These are phyloP conservation scores for Bombus consobrinus DNA, from an alignment of 1,140 invertebrate species.

Conservation along the genomic window DNA sequence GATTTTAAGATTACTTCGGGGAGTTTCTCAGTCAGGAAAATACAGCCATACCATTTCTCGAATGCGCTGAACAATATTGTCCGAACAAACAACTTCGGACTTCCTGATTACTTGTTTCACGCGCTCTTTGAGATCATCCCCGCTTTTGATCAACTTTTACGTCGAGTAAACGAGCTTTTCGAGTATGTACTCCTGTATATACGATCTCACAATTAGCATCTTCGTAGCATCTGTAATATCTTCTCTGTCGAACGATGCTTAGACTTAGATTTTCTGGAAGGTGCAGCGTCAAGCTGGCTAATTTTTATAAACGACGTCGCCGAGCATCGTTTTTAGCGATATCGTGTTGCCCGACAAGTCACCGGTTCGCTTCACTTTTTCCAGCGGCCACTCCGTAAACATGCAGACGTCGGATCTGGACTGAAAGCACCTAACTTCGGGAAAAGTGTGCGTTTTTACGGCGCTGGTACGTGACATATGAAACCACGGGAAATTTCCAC, in stretches of 20 bases:
- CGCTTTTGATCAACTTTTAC: background rate
- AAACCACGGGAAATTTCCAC: conserved; percentile 24
- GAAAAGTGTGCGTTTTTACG: conserved; percentile 23
- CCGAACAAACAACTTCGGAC: background rate
- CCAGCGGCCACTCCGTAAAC: conserved; percentile 5
- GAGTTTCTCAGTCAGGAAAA: background rate
- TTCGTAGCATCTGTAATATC: too few species aligned
- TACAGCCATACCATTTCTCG: background rate
- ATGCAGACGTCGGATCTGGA: background rate
- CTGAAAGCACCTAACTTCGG: background rate
- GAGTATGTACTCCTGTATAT: too few species aligned
- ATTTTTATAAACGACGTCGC: conserved; percentile 3
- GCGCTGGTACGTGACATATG: conserved; percentile 3
- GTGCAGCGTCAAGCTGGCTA: background rate
- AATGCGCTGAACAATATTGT: background rate
- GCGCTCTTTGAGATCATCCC: background rate
- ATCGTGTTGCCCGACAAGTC: background rate
- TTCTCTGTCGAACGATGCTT: too few species aligned
- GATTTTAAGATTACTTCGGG: background rate
- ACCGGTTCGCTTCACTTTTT: background rate
- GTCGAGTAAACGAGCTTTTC: background rate
- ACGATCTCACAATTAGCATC: background rate
- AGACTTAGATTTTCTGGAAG: too few species aligned
- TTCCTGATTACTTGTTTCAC: background rate
- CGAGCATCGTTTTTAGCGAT: too few species aligned